Evolutionary conservation across 2,888 invertebrate genomes (phyloP).

Genomic region (Drosophila testacea): DNA sequence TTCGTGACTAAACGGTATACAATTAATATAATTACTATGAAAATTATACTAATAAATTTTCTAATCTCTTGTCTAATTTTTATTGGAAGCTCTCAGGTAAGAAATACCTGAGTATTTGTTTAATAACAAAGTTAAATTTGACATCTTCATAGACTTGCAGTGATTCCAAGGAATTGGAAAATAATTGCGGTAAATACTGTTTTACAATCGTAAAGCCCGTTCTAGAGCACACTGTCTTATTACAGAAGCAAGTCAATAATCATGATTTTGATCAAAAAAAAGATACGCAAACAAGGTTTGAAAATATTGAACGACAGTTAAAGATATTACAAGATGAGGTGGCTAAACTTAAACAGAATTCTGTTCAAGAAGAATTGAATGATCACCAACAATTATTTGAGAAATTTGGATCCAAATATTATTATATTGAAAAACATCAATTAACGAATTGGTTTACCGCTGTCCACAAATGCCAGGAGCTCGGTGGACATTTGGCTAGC

Average conservation of each 20-base stretch:
- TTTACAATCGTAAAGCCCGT: constrained; percentile 8
- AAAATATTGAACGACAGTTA: constrained; percentile 5
- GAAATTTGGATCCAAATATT: constrained; percentile 14
- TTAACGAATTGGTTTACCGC: neutral
- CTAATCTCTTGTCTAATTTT: neutral
- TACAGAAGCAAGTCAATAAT: constrained; percentile 5
- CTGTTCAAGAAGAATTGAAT: neutral
- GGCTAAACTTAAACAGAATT: neutral
- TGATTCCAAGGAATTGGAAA: constrained; percentile 2
- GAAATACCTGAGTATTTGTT: neutral
- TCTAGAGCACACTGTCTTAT: neutral
- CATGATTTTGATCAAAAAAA: neutral
- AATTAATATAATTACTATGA: neutral
- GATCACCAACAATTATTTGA: neutral
- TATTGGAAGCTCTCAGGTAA: neutral
- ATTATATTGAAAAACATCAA: constrained; percentile 2
- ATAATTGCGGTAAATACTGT: constrained; percentile 22
- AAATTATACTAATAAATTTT: neutral
- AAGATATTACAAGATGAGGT: neutral
- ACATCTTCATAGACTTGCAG: neutral
- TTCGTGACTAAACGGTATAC: neutral
- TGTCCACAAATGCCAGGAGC: constrained; percentile 3
- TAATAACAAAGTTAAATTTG: neutral
- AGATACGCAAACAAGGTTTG: neutral
- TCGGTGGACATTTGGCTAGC: constrained; percentile 2